A percentile compares a stretch with the other conserved stretches of the same genome.
Evolutionary conservation across 2,797 vertebrate species (phyloP).

Genomic region (Gephyroberyx darwinii): DNA sequence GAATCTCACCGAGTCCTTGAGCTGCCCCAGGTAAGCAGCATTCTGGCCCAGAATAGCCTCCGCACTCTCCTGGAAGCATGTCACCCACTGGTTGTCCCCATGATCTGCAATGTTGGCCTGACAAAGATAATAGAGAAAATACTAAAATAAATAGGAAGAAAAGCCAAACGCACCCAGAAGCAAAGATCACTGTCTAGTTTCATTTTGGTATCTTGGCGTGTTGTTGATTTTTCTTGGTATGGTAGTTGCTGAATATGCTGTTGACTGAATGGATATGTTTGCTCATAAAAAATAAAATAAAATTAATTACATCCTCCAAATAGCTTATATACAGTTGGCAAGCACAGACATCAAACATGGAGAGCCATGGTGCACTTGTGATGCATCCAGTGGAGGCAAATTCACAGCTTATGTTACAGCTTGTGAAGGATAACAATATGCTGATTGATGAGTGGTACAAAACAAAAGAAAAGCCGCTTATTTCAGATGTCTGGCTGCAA

Average conservation of each 20-base stretch:
- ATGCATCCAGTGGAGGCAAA: constrained; percentile 41
- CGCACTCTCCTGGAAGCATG: constrained; percentile 95
- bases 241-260: background rate
- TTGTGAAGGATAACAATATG: constrained; percentile 54
- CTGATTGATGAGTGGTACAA: constrained; percentile 42
- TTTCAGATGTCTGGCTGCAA: constrained; percentile 57
- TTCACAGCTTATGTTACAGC: constrained; percentile 64
- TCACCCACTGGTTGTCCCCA: constrained; percentile 96
- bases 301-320: constrained; percentile 19
- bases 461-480: constrained; percentile 62
- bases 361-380: constrained; percentile 20
- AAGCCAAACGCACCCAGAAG: background rate
- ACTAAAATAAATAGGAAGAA: background rate
- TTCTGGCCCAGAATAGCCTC: constrained; percentile 94
- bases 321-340: constrained; percentile 33
- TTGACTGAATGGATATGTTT: background rate
- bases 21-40: constrained; percentile 89
- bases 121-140: constrained; percentile 10
- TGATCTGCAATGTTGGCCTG: constrained; percentile 95
- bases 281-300: background rate
- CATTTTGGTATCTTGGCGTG: background rate
- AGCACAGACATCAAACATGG: constrained; percentile 19
- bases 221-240: background rate
- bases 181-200: background rate
- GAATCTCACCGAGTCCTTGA: constrained; percentile 90